Conservation (phyloP, 1,140 invertebrate species). For the Leptestheria dahalacensis region DNA sequence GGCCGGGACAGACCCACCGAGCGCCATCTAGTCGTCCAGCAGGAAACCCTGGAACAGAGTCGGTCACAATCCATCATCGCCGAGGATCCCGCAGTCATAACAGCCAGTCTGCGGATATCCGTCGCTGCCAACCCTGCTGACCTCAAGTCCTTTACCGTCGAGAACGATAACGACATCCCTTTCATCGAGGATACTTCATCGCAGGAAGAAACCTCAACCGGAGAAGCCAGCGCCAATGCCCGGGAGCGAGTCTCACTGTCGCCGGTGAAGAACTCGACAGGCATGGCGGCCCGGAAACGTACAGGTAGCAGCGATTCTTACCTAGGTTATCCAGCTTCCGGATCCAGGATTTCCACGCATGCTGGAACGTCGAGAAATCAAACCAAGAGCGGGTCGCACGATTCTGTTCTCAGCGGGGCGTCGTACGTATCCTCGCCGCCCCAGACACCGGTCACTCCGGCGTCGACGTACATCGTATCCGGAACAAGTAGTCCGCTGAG, state of each 20-base stretch:
- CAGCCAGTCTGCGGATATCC: conserved; percentile 61
- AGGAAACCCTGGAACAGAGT: conserved; percentile 12
- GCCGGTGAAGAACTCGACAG: conserved; percentile 23
- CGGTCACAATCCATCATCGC: conserved; percentile 18
- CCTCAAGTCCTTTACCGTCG: conserved; percentile 30
- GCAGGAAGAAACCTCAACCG: neutral
- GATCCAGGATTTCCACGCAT: neutral
- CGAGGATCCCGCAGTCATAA: conserved; percentile 38
- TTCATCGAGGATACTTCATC: conserved; percentile 43
- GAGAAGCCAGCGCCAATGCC: conserved; percentile 12
- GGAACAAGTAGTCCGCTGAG: neutral
- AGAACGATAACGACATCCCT: conserved; percentile 50
- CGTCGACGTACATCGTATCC: neutral
- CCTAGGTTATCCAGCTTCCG: no score
- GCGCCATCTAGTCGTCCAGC: neutral
- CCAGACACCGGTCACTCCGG: neutral
- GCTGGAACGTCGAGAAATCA: neutral
- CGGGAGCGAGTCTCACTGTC: conserved; percentile 27
- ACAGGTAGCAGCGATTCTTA: conserved; percentile 32
- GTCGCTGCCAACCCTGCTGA: conserved; percentile 30
- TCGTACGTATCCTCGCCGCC: neutral
- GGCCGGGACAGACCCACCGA: conserved; percentile 14
- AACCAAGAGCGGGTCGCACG: neutral
- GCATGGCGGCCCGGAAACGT: conserved; percentile 23
- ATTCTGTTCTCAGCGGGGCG: conserved; percentile 8